These are phyloP conservation scores for Magallana angulata DNA, from an alignment of 1,140 invertebrate genomes.

Conservation along the genomic window DNA sequence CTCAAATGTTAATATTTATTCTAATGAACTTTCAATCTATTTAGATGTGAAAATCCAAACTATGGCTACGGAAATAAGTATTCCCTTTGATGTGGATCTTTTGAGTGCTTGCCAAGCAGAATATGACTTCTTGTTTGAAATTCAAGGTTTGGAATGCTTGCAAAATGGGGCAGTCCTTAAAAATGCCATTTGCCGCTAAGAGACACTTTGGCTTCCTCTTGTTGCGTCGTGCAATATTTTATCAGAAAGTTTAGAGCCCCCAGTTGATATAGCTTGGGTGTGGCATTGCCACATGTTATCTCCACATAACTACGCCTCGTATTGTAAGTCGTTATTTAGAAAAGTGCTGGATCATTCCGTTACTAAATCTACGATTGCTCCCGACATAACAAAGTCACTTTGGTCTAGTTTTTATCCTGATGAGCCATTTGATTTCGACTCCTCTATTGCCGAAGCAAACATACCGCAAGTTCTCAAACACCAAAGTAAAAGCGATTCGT, in stretches of 20 bases:
- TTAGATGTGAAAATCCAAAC: not conserved
- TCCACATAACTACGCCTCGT: conserved; percentile 76
- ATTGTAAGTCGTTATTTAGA: conserved; percentile 75
- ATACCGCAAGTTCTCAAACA: not conserved
- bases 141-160: not conserved
- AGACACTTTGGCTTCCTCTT: not conserved
- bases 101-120: not conserved
- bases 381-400: conserved; percentile 38
- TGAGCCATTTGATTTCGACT: conserved; percentile 56
- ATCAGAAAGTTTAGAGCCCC: conserved; percentile 67
- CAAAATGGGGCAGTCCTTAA: not conserved
- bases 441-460: not conserved
- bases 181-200: conserved; percentile 49
- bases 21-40: too few species aligned
- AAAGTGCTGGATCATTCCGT: conserved; percentile 76
- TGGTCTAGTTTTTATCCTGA: conserved; percentile 60
- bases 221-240: not conserved
- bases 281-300: conserved; percentile 81
- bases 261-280: conserved; percentile 80
- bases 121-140: conserved; percentile 22
- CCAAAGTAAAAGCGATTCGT: conserved; percentile 63
- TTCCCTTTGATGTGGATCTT: conserved; percentile 5
- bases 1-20: too few species aligned
- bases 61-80: not conserved
- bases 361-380: conserved; percentile 49